A percentile compares a stretch with the other conserved stretches of the same genome.
phyloP scores from a whole-genome alignment of 2,888 invertebrate genomes.

The Polyommatus iphigenia region DNA sequence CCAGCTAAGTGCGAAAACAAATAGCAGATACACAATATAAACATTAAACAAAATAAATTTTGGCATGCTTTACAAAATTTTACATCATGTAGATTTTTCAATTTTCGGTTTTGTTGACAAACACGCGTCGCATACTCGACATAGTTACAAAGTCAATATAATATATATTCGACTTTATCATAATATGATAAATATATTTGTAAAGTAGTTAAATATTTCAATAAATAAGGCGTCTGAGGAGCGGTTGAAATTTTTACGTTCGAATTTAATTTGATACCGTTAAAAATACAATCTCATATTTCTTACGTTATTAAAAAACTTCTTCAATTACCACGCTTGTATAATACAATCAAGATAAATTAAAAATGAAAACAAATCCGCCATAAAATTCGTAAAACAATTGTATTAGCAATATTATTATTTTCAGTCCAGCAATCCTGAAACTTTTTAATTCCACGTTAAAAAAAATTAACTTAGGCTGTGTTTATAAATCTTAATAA shows the following conservation, averaged over 20 bases:
- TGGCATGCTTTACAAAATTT: neutral
- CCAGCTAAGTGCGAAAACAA: neutral
- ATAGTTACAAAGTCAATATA: neutral
- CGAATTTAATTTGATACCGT: no score
- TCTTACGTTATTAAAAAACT: no score
- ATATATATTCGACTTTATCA: no score
- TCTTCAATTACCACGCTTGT: no score
- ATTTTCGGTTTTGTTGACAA: neutral
- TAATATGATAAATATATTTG: no score
- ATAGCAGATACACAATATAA: neutral
- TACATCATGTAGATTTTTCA: neutral
- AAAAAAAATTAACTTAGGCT: neutral
- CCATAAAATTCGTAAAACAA: neutral
- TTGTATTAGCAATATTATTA: neutral
- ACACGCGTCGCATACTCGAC: neutral
- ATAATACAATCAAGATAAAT: neutral
- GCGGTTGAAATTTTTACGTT: no score
- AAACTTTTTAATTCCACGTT: neutral
- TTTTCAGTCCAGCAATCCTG: neutral
- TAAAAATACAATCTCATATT: no score
- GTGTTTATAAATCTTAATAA: no score
- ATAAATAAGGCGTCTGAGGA: no score
- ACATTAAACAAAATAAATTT: slow-evolving; percentile 1
- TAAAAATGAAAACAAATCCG: neutral
- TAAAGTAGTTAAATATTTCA: no score